Evolutionary conservation across 2,113 vertebrate species (phyloP), one percentile per base, ranked within the genome.

Genomic region (Isichthys henryi): DNA sequence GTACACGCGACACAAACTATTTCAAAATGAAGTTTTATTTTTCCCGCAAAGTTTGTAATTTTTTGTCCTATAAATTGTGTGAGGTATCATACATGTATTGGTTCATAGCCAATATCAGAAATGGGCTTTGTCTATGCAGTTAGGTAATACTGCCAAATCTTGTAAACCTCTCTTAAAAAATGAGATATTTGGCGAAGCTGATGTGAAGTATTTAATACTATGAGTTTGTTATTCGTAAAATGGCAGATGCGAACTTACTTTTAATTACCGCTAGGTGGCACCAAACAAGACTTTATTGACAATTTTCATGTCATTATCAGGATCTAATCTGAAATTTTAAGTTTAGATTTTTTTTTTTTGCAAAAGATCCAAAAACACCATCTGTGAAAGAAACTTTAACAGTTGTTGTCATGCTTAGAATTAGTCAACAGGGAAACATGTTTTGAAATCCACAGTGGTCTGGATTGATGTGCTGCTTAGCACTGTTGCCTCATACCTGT

Each of bases 181-280:
- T 77, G 3, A 31, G 66, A 74, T 35, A 27, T 35, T 74, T 27
- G 27, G 31, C 66, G 27, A 27, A 13, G 66, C 66, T 74, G 11
- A 74, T 74, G 66, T 15, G 9, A 45, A 17, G 43, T 11, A 48
- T 84, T 84, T 66, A 27, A 27, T 66, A 10, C 58, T 4, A n/a
- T 27, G n/a, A 10, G 62, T 70, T 70, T 70, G 62, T 70, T 53
- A 87, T 53, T 53, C n/a, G 85, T 53, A 87, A 87, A 66, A 90
- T 62, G 66, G 90, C 70, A 91, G 87, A 86, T 92, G 88, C 90
- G 90, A 10, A 92, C 17, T 89, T 39, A 50, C 13, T 46, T 53
- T 56, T 66, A 3, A 17, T 11, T 45, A 19, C 58, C 93, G 93
- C 92, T 93, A 93, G 94, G 86, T 91, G 94, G 92, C 92, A 89